Conservation (phyloP, 2,888 invertebrate species). For the Blastobasis lacticolella region DNA sequence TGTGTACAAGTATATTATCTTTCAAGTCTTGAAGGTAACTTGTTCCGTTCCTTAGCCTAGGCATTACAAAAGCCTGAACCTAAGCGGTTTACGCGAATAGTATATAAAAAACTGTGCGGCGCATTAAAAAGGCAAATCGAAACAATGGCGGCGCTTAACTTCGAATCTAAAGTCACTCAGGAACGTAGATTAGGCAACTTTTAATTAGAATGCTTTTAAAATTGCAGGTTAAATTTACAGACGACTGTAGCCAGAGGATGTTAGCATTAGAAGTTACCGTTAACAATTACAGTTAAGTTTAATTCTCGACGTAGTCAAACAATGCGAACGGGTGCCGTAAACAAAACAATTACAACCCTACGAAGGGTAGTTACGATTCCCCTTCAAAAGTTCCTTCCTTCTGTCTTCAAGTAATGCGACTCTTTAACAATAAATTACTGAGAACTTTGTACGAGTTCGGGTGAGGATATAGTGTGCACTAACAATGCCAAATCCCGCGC, state of each 20-base stretch:
- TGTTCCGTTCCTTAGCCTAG: too few relatives aligned
- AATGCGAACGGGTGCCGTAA: slow-evolving; percentile 41
- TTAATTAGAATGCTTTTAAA: too few relatives aligned
- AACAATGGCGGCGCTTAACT: too few relatives aligned
- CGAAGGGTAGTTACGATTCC: slow-evolving; percentile 40
- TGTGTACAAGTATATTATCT: too few relatives aligned
- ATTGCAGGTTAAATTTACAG: slow-evolving; percentile 9
- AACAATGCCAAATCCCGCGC: too few relatives aligned
- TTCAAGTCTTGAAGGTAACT: too few relatives aligned
- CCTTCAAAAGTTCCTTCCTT: slow-evolving; percentile 39
- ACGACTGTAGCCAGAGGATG: slow-evolving; percentile 13
- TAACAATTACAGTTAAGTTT: slow-evolving; percentile 47
- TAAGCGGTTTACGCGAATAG: too few relatives aligned
- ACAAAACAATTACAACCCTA: slow-evolving; percentile 53
- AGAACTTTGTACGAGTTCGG: slow-evolving; percentile 31
- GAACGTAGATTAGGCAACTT: too few relatives aligned
- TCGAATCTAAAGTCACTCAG: too few relatives aligned
- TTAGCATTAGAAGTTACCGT: slow-evolving; percentile 34
- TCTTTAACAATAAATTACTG: slow-evolving; percentile 43
- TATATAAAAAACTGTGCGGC: too few relatives aligned
- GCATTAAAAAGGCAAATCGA: too few relatives aligned
- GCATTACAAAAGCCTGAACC: too few relatives aligned
- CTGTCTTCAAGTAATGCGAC: slow-evolving; percentile 37
- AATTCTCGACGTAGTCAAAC: slow-evolving; percentile 40
- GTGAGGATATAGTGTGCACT: slow-evolving; percentile 12